A percentile compares a stretch with the other conserved stretches of the same genome.
These are phyloP conservation scores for Anarrhichthys ocellatus DNA, from an alignment of 2,113 vertebrate genomes.

Conservation along the genomic window DNA sequence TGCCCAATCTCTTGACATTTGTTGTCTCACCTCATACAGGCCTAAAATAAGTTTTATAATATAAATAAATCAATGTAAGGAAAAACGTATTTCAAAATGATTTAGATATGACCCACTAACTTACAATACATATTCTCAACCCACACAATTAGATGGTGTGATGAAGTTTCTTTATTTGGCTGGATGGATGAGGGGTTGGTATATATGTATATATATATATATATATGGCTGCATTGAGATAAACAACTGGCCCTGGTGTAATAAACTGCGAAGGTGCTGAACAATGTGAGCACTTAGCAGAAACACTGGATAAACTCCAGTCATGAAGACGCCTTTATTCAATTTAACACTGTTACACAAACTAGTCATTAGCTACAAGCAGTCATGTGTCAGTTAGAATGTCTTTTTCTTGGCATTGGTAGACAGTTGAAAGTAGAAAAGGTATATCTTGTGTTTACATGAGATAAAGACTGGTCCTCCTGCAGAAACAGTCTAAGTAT, in stretches of 20 bases:
- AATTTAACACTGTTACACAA: conserved; percentile 23
- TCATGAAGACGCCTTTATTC: neutral
- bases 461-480: conserved; percentile 11
- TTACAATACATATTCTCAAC: neutral
- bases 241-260: conserved; percentile 9
- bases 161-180: neutral
- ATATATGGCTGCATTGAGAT: neutral
- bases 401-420: neutral
- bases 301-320: conserved; percentile 30
- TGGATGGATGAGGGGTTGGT: neutral
- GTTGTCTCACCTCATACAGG: neutral
- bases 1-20: neutral
- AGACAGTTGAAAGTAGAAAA: neutral
- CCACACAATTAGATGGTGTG: neutral
- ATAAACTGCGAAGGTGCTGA: neutral
- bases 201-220: neutral
- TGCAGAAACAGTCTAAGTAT: conserved; percentile 4
- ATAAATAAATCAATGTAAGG: neutral
- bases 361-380: neutral
- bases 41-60: neutral
- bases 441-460: neutral
- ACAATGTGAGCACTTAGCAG: conserved; percentile 23
- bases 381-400: neutral
- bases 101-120: neutral
- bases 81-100: neutral